phyloP scores from a whole-genome alignment of 2,113 vertebrate genomes.

The Oreotragus oreotragus region DNA sequence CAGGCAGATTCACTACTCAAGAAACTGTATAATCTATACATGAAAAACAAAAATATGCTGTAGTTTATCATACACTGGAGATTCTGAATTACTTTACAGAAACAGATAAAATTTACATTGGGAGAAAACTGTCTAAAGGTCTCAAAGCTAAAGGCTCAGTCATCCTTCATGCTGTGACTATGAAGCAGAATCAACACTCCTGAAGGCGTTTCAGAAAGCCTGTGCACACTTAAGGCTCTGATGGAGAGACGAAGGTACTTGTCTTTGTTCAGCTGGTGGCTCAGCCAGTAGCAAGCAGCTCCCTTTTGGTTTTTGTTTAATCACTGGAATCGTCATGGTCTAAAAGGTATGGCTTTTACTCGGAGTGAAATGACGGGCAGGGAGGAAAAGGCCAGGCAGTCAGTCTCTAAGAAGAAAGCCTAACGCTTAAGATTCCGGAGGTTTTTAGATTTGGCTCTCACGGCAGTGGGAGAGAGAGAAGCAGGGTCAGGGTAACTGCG shows the following conservation, averaged over 20 bases:
- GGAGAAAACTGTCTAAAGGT: not conserved
- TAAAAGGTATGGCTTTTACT: not conserved
- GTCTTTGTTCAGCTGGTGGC: not conserved
- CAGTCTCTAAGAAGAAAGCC: not conserved
- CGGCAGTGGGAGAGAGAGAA: not conserved
- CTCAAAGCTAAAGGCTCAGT: not conserved
- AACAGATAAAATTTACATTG: not conserved
- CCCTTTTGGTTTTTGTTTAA: not conserved
- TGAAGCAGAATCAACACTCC: too few relatives aligned
- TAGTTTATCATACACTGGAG: not conserved
- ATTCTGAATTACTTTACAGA: not conserved
- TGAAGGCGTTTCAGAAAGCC: not conserved
- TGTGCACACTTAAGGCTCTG: accelerated
- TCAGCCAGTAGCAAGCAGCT: not conserved
- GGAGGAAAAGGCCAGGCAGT: not conserved
- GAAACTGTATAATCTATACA: not conserved
- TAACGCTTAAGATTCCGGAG: not conserved
- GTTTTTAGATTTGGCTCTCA: not conserved
- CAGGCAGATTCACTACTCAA: not conserved
- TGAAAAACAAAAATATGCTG: not conserved
- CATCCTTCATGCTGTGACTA: not conserved
- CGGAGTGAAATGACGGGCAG: not conserved
- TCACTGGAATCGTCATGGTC: not conserved
- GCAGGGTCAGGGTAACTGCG: not conserved
- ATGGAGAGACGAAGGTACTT: accelerated